Conservation (phyloP, 2,888 invertebrate genomes). For the Drosophila mimetica region DNA sequence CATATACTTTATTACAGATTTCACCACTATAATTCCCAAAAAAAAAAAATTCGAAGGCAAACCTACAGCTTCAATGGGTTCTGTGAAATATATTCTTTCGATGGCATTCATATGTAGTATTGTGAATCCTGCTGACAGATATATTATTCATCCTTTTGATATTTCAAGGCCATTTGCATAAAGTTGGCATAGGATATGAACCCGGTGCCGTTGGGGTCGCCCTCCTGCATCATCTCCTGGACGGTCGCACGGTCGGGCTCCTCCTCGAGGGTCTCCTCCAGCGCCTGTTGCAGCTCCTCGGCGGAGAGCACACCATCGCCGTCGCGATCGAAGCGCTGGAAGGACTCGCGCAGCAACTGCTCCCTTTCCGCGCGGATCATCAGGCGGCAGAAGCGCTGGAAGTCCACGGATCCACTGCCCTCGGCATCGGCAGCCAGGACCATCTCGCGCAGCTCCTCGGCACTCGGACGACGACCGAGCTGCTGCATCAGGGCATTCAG, state of each 20-base stretch:
- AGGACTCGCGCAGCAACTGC: neutral
- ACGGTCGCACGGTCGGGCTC: neutral
- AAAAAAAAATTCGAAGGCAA: no score
- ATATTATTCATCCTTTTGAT: neutral
- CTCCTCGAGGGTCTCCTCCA: conserved; percentile 1
- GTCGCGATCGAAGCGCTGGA: neutral
- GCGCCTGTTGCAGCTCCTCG: neutral
- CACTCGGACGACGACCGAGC: neutral
- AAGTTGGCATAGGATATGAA: conserved; percentile 12
- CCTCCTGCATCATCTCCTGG: conserved; percentile 13
- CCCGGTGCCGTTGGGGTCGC: conserved; percentile 7
- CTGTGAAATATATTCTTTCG: no score
- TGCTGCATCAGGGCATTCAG: neutral
- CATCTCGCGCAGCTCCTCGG: neutral
- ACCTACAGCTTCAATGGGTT: no score
- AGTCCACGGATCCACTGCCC: neutral
- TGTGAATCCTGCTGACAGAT: no score
- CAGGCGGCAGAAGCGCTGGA: neutral
- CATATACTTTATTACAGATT: no score
- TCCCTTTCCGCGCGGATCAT: neutral
- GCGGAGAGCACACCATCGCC: neutral
- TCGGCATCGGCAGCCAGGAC: neutral
- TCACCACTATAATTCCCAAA: no score
- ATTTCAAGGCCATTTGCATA: conserved; percentile 3
- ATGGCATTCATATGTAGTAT: no score